Evolutionary conservation across 2,888 invertebrate species (phyloP), one percentile per base, ranked within the genome.

Genomic region (Drosophila acutilabella): DNA sequence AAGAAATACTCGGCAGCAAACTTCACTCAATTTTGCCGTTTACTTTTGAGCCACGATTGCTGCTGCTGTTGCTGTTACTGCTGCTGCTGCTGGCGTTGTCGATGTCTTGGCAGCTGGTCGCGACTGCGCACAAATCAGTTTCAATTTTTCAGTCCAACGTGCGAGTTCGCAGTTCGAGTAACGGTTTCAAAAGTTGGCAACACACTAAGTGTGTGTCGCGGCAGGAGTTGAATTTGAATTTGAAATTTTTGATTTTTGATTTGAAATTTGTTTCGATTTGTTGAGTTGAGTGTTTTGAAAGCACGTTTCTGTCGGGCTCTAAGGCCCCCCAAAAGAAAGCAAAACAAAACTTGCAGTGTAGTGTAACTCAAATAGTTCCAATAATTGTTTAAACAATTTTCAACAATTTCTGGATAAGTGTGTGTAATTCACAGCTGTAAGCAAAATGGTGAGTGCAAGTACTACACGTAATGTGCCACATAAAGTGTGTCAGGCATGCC

Each of bases 131-230:
- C 87, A 83, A 86, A 80, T 91, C 90, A 91, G 91, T 92, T 90
- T 91, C 91, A 91, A 90, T 91, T 91, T 90, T 90, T 89, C 88
- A 89, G 91, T 91, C 91, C 90, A 91, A 88, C 90, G 90, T 90
- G 90, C 89, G 89, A 92, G 91, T 89, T 88, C 89, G 84, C 70
- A 80, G 75, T 57, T 6, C 77, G 80, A 80, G 84, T 85, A 83
- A 85, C 90, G 88, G 88, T 86, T 86, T 38, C 38, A 54, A 54
- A 48, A 78, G 80, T 80, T 73, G 48, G 48, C 48, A 40, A 41
- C 42, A 78, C 33, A 11, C n/a, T 23, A 36, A 40, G 30, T 62
- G 20, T 56, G 56, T 64, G 45, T 47, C 13, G 51, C 50, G 45
- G 50, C 72, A 67, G 76, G 65, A 75, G 70, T 52, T 30, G 18